Percentiles rank a stretch among this genome's conserved stretches.
Evolutionary conservation across 2,113 vertebrate species (phyloP).

Genomic region (Bos javanicus): DNA sequence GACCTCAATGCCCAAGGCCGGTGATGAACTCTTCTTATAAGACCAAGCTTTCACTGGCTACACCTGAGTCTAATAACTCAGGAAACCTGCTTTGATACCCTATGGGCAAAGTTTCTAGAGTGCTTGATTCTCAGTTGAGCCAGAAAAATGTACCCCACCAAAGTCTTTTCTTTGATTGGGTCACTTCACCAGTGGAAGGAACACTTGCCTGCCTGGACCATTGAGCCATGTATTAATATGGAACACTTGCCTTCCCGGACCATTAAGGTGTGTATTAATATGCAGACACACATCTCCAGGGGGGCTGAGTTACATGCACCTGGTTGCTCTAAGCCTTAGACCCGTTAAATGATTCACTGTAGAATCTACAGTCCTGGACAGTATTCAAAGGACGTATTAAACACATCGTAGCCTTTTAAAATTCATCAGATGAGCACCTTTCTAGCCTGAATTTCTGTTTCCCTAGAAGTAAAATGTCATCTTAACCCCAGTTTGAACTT

Average conservation of each 20-base stretch:
- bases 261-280: not conserved
- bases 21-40: not conserved
- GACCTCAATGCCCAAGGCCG: not conserved
- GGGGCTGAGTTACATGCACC: not conserved
- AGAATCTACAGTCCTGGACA: not conserved
- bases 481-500: not conserved
- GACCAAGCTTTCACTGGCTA: not conserved
- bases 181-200: not conserved
- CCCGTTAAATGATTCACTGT: not conserved
- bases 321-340: not conserved
- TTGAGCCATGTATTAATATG: not conserved
- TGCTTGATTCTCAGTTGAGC: not conserved
- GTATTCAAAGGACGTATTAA: not conserved
- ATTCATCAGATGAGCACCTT: not conserved
- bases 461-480: not conserved
- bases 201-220: too few relatives aligned
- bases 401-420: not conserved
- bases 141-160: not conserved
- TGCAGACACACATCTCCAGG: not conserved
- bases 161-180: not conserved
- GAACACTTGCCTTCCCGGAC: rapidly evolving
- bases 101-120: not conserved
- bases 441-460: not conserved
- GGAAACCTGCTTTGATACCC: not conserved
- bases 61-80: not conserved